Base-by-base conservation (phyloP, 2,797 vertebrate genomes). In the Molossus alvarezi region DNA sequence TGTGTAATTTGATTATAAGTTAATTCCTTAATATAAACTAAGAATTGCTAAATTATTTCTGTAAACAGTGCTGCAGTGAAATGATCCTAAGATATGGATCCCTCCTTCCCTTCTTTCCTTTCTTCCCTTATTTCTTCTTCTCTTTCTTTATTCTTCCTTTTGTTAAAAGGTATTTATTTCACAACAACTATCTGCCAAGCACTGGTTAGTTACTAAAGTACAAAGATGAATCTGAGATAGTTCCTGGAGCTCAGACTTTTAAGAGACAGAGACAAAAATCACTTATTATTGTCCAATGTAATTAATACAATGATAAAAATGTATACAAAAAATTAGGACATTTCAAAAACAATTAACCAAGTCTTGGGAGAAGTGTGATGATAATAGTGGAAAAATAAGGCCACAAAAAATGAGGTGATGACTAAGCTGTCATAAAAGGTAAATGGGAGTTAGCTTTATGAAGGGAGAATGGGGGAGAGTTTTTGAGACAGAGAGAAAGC, bases 21-120 rank as follows among this genome's bases (percentile, higher is more conserved):
- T 48, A 90, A 81, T 82, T 85, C 51, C 17, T 92, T 69, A 67
- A 88, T 87, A 90, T 69, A 86, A 95, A 91, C 4, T 55, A 58
- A 90, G 12, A 91, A 51, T 94, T 95, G 20, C 17, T 89, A 90
- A 90, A 80, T 67, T 13, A 71, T 69, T 95, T 91, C 80, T 91
- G 27, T 94, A 95, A 89, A 73, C 17, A 85, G 3, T 92, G n/a
- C 8, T 48, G 5, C 9, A 81, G 12, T 77, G 13, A 27, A 79
- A 75, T 71, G 18, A 93, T 81, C 18, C 57, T n/a, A 45, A 81
- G 20, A 85, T 82, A 15, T 88, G 18, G 0, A 3, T 77, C 91
- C 21, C 41, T 81, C 5, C 45, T 58, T 93, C 37, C 4, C 12
- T 33, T 94, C n/a, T 89, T 88, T 73, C 9, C 29, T 51, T 73